Base-by-base conservation (phyloP, 2,888 invertebrate species). In the Apoda limacodes region DNA sequence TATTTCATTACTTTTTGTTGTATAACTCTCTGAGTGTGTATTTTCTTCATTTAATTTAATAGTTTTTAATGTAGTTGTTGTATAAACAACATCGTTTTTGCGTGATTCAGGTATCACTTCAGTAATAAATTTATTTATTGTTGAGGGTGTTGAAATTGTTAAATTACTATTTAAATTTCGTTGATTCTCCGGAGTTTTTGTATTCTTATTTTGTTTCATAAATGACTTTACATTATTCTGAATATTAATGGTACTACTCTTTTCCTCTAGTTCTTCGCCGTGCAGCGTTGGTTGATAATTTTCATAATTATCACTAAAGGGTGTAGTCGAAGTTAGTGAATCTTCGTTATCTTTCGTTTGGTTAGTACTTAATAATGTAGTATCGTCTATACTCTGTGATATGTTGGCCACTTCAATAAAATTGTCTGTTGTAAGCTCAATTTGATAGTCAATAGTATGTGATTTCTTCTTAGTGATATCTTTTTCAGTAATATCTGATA, bases 161-260 rank as follows among this genome's bases (percentile, higher is more conserved):
- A 58, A 70, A 32, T 72, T 71, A 32, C 60, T 68, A 37, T 64
- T 71, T 31, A 78, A 46, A 42, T 76, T 61, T 34, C 76, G 52
- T 57, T 74, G 72, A 49, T 75, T 76, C 48, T 75, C 75, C n/a
- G 69, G 63, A 3, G 65, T 67, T 49, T 76, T 78, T 4, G 68
- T 67, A 39, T 68, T 70, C 58, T 70, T 74, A 43, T 60, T 76
- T 45, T 76, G 52, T 36, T 59, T 60, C 41, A 55, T 45, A 32
- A 40, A 41, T 12, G 74, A 69, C 40, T 61, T 70, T 2, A 56
- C 40, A 23, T 74, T 75, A 48, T 62, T 71, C 49, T 74, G 69
- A 9, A 59, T 52, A 33, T 71, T 60, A 32, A 65, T 63, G 17
- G 67, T 72, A 46, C 67, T 74, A 39, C 69, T 70, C 37, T 67